Evolutionary conservation across 1,140 invertebrate genomes (phyloP), one percentile per base, ranked within the genome.

Genomic region (Cherax destructor): DNA sequence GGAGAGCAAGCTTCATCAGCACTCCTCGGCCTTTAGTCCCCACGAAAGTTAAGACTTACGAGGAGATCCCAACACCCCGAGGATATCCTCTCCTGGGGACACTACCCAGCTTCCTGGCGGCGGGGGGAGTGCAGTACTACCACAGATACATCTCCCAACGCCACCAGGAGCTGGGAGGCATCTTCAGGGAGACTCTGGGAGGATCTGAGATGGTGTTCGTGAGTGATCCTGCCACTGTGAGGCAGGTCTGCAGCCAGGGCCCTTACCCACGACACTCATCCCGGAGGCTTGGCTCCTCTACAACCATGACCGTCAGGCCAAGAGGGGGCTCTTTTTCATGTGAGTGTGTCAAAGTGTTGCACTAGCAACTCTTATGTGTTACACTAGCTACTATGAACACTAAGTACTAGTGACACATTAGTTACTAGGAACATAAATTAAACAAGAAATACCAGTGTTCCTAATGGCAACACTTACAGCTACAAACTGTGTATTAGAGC

Each of bases 251-350:
- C 95, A 9, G 94, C 96, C 13, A 98, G 95, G 97, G 97, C 86
- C 96, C 96, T 93, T 96, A 96, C 94, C 97, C 97, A 0, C 94
- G 94, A 79, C 97, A 98, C 94, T 41, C 93, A 94, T 98, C 91
- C 97, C 97, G 4, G 97, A 98, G 93, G 95, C 97, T 4, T 98
- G 97, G 97, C 94, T 95, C 1, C 94, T 97, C 18, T 98, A 98
- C 93, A 98, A 98, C 93, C 94, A 97, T 93, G 94, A 96, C 3
- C 95, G 96, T 92, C 95, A 96, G 56, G 96, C 96, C 79, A 95
- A 96, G 92, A 95, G 98, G 93, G 98, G 98, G 24, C 94, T 98
- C 13, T 97, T 98, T 93, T 98, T 98, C 94, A 98, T 98, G 97
- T 97, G 95, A 95, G 95, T 95, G 95, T 95, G 81, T 74, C 93